phyloP scores from a whole-genome alignment of 2,797 vertebrate genomes.

The Gymnopithys bicolor region DNA sequence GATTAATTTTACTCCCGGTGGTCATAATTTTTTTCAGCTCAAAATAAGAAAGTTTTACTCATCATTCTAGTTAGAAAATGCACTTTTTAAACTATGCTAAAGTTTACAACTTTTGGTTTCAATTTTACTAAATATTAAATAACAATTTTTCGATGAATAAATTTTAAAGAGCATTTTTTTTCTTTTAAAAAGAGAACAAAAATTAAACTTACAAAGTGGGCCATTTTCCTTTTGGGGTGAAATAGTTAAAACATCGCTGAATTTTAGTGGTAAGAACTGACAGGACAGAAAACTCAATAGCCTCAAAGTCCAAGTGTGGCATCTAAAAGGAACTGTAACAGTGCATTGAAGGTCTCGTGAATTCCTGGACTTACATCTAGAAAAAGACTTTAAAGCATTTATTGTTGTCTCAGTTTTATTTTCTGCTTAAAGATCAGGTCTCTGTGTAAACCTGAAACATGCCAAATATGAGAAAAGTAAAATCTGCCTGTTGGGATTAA shows the following conservation, averaged over 20 bases:
- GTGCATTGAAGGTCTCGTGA: background rate
- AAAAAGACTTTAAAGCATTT: conserved; percentile 32
- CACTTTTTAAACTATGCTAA: background rate
- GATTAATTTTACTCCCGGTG: background rate
- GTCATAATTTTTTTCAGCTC: background rate
- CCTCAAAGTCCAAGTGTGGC: conserved; percentile 1
- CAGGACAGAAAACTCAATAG: conserved; percentile 29
- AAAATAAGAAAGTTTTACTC: background rate
- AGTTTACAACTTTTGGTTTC: background rate
- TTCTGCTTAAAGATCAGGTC: conserved; percentile 8
- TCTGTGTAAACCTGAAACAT: background rate
- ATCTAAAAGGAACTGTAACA: conserved; percentile 36
- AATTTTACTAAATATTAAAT: background rate
- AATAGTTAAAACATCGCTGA: conserved; percentile 20
- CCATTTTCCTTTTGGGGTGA: conserved; percentile 38
- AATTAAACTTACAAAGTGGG: conserved; percentile 26
- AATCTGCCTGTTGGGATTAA: background rate
- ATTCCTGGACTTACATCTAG: conserved; percentile 22
- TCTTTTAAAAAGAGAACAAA: conserved; percentile 21
- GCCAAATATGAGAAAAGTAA: background rate
- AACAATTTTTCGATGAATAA: background rate
- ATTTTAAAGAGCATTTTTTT: background rate
- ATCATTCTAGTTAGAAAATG: background rate
- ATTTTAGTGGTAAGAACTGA: conserved; percentile 35
- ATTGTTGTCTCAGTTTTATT: background rate